These are phyloP conservation scores for Irena cyanogastra DNA, from an alignment of 2,113 vertebrate species.

Conservation along the genomic window DNA sequence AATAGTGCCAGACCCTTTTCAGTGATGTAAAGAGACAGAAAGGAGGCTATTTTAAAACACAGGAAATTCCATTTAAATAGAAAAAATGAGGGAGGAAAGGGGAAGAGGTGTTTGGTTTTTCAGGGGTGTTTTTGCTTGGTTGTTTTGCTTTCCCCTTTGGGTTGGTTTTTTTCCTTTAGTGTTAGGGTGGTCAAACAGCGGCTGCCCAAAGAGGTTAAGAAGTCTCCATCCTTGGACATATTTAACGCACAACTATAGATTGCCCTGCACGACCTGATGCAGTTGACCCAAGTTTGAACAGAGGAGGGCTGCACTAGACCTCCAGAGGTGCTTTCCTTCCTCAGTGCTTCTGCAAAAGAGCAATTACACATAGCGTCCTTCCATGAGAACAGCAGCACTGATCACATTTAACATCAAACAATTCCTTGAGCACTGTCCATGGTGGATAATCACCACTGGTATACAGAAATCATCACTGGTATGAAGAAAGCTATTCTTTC, in stretches of 20 bases:
- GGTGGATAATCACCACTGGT: neutral
- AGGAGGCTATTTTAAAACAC: neutral
- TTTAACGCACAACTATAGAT: too few relatives aligned
- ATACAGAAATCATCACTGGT: neutral
- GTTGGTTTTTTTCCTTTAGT: neutral
- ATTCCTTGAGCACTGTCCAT: neutral
- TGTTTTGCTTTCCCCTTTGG: neutral
- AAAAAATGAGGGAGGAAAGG: accelerated
- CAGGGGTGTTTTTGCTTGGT: neutral
- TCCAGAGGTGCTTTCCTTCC: neutral
- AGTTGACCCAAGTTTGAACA: neutral
- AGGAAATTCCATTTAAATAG: neutral
- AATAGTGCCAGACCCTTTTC: neutral
- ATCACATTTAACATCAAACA: neutral
- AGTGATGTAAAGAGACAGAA: neutral
- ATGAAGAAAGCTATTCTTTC: neutral
- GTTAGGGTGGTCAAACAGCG: neutral
- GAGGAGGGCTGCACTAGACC: neutral
- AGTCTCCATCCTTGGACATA: neutral
- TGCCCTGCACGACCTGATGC: neutral
- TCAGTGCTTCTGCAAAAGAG: neutral
- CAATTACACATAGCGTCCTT: neutral
- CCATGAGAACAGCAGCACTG: neutral
- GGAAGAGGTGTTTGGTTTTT: neutral
- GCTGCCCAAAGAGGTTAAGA: neutral